Evolutionary conservation across 2,888 invertebrate genomes (phyloP).

Genomic region (Drosophila kanekoi): DNA sequence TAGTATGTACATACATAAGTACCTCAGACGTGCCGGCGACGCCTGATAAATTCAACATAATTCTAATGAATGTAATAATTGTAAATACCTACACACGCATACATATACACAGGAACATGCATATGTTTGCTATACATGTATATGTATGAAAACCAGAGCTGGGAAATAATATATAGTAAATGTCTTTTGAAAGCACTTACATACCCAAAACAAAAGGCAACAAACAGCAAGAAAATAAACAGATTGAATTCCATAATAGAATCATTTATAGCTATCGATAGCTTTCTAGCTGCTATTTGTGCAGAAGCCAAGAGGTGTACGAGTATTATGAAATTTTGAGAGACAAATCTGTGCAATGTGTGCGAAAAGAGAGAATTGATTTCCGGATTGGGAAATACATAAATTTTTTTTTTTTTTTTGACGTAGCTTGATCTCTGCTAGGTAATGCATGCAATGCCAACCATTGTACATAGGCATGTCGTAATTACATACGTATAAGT

Average conservation of each 20-base stretch:
- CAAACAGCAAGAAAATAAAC: too few species aligned
- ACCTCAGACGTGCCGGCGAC: conserved; percentile 58
- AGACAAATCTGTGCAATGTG: conserved; percentile 22
- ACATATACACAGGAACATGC: conserved; percentile 5
- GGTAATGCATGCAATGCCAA: conserved; percentile 10
- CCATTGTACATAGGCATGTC: conserved; percentile 23
- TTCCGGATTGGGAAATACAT: conserved; percentile 8
- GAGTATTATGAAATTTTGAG: conserved; percentile 16
- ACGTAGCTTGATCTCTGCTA: conserved; percentile 17
- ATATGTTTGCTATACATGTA: conserved; percentile 12
- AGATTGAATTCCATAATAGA: not conserved
- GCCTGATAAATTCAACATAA: conserved; percentile 54
- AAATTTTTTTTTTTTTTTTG: not conserved
- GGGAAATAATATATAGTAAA: conserved; percentile 22
- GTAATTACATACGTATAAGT: conserved; percentile 16
- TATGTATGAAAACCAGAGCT: conserved; percentile 17
- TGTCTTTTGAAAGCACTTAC: conserved; percentile 7
- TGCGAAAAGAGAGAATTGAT: conserved; percentile 14
- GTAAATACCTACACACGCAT: conserved; percentile 35
- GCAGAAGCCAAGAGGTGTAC: not conserved
- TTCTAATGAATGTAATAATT: conserved; percentile 19
- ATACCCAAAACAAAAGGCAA: not conserved
- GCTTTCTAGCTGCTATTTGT: conserved; percentile 9
- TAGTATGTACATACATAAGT: conserved; percentile 46
- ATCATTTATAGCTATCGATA: conserved; percentile 1